These are phyloP conservation scores for Tachina fera DNA, from an alignment of 2,888 invertebrate genomes.

Conservation along the genomic window DNA sequence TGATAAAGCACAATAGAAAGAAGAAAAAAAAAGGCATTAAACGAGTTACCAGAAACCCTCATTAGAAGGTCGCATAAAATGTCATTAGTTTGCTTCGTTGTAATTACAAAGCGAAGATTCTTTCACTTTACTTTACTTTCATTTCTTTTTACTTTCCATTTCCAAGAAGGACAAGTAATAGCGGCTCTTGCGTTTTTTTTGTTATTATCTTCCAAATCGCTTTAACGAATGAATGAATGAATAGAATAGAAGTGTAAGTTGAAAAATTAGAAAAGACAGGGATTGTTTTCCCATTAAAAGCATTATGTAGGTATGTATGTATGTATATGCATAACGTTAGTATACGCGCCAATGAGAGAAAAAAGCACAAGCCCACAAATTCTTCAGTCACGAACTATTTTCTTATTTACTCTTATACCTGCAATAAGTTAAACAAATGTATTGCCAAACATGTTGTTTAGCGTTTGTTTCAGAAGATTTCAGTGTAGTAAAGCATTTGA, in stretches of 20 bases:
- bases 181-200: neutral
- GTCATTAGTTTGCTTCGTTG: neutral
- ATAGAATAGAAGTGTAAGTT: neutral
- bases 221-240: neutral
- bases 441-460: no score
- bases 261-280: neutral
- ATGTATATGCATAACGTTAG: no score
- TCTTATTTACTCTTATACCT: no score
- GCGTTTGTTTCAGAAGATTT: no score
- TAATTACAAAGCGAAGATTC: slow-evolving; percentile 26
- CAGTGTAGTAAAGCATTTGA: no score
- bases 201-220: neutral
- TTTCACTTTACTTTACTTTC: neutral
- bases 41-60: slow-evolving; percentile 13
- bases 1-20: slow-evolving; percentile 1
- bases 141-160: neutral
- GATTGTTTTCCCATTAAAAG: neutral
- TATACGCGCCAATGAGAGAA: no score
- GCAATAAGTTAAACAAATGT: no score
- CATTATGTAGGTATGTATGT: no score
- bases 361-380: no score
- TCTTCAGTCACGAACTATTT: no score
- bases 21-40: neutral
- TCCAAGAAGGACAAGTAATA: neutral
- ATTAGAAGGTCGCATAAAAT: slow-evolving; percentile 30